Conservation (phyloP, 2,797 vertebrate genomes). For the Myotis myotis region DNA sequence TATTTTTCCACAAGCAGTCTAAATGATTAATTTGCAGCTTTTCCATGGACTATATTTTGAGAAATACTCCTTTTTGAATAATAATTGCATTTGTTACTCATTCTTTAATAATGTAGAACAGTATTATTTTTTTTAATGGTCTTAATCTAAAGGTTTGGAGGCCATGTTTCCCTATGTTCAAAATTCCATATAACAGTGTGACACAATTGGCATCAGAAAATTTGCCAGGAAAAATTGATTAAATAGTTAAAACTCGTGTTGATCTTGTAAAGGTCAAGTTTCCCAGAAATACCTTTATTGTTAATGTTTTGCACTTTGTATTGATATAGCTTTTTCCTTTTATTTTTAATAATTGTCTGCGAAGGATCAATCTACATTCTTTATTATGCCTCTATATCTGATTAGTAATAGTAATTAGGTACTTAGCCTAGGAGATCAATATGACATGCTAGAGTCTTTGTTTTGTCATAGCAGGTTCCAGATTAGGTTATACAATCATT, state of each 20-base stretch:
- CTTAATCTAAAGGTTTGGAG: neutral
- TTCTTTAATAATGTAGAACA: neutral
- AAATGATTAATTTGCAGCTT: neutral
- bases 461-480: neutral
- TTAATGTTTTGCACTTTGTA: neutral
- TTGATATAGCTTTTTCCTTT: neutral
- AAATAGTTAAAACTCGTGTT: neutral
- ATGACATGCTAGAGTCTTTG: neutral
- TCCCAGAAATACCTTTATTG: neutral
- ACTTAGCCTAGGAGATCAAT: neutral
- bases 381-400: neutral
- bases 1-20: neutral
- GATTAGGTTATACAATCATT: neutral
- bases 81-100: neutral
- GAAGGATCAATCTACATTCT: neutral
- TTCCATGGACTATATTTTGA: neutral
- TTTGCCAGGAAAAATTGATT: neutral
- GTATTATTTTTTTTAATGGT: neutral
- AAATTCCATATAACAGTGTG: neutral
- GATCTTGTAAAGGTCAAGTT: neutral
- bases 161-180: neutral
- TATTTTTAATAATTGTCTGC: neutral
- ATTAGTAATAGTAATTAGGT: slow-evolving; percentile 11
- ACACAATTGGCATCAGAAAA: neutral
- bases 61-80: neutral